A percentile compares a stretch with the other conserved stretches of the same genome.
phyloP scores from a whole-genome alignment of 2,888 invertebrate species.

The Balanococcus diminutus region DNA sequence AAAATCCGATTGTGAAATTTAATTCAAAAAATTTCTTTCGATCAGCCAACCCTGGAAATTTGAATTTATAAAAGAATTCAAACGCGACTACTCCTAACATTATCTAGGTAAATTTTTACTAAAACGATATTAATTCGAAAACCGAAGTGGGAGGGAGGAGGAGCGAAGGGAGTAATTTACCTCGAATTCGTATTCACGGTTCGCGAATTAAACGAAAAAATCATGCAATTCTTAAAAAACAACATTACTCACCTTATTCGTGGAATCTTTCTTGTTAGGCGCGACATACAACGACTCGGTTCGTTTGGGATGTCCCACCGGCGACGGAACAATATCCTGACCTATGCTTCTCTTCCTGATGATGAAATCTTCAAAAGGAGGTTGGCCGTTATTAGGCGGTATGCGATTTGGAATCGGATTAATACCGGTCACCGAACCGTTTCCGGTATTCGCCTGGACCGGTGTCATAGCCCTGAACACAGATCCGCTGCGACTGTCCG shows the following conservation, averaged over 20 bases:
- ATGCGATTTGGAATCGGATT: not conserved
- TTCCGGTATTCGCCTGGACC: conserved; percentile 64
- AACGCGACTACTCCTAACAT: too few species aligned
- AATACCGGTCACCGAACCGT: conserved; percentile 68
- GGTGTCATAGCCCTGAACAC: conserved; percentile 66
- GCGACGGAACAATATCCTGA: conserved; percentile 87
- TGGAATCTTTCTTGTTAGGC: conserved; percentile 62
- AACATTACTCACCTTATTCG: conserved; percentile 58
- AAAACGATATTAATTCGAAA: too few species aligned
- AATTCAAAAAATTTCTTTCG: too few species aligned
- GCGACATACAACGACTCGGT: conserved; percentile 86
- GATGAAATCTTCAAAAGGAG: conserved; percentile 82
- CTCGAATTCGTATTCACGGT: too few species aligned
- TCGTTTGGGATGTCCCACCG: conserved; percentile 80
- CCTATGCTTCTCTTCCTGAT: conserved; percentile 80
- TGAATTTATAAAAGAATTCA: too few species aligned
- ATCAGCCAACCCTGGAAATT: too few species aligned
- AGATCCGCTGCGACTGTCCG: conserved; percentile 59
- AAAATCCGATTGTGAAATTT: too few species aligned
- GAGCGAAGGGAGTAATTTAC: too few species aligned
- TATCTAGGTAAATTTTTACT: too few species aligned
- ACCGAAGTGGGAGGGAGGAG: too few species aligned
- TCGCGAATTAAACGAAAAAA: too few species aligned
- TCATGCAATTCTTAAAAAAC: not conserved
- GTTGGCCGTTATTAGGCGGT: conserved; percentile 58